A percentile compares a stretch with the other conserved stretches of the same genome.
Evolutionary conservation across 2,797 vertebrate genomes (phyloP).

Genomic region (Rhincodon typus): DNA sequence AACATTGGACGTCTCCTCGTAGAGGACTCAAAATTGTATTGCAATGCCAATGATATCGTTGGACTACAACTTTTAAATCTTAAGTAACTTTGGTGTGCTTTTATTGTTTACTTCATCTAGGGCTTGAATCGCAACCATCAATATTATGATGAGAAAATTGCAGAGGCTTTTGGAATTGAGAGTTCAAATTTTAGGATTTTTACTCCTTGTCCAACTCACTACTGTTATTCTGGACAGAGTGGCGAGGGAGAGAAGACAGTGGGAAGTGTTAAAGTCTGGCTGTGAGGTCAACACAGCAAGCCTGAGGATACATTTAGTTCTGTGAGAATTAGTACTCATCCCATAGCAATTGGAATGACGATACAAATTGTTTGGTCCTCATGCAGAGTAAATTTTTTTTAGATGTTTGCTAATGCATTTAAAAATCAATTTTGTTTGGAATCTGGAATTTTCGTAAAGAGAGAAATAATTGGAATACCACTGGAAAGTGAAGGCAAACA

Average conservation of each 20-base stretch:
- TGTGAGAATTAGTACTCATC: not conserved
- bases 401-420: constrained; percentile 6
- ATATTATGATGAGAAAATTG: not conserved
- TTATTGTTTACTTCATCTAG: too few relatives aligned
- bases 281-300: not conserved
- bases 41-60: not conserved
- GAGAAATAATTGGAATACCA: not conserved
- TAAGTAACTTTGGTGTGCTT: not conserved
- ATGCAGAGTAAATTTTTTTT: not conserved
- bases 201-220: not conserved
- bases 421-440: not conserved
- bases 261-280: not conserved
- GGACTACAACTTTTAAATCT: not conserved
- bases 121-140: not conserved
- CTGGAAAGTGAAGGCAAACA: not conserved
- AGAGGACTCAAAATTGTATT: not conserved
- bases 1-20: not conserved
- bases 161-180: too few relatives aligned
- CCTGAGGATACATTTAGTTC: not conserved
- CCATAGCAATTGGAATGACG: not conserved
- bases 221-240: not conserved
- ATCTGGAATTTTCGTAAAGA: not conserved
- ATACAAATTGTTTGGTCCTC: not conserved
- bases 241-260: not conserved
- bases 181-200: not conserved